Base-by-base conservation (phyloP, 2,888 invertebrate species). In the Lasioglossum figueresi region DNA sequence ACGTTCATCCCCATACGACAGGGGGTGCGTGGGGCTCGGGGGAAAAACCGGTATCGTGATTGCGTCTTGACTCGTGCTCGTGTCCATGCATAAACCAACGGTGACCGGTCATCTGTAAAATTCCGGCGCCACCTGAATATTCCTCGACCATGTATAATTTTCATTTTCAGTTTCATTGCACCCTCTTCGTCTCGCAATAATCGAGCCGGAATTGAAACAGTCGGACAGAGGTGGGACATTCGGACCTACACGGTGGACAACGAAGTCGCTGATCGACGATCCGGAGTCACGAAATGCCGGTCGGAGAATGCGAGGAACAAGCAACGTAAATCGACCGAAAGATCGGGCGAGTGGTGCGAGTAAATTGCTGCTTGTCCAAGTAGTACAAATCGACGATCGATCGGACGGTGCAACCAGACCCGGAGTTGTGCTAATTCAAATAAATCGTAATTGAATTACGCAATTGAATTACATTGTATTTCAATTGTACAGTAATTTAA, bases 51-150 rank as follows among this genome's bases (percentile, higher is more conserved):
- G 48, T 59, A 56, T n/a, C 27, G 12, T 31, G 52, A 76, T 83
- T 73, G 66, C 52, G 48, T 76, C 63, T 63, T 37, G 83, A 14
- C 63, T 63, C 71, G 59, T 19, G 52, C 23, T n/a, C 52, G 52
- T 56, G 52, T 14, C n/a, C 40, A 63, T 82, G 43, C 71, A 52
- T 72, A 66, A 83, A 83, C 72, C 23, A 68, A 37, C 77, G 52
- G 23, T 70, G 52, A 16, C 59, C 77, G 40, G 63, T 76, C 63
- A 34, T 16, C 83, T 34, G 43, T 31, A 63, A 72, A 72, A 76
- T 83, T 76, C 34, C 63, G 12, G 72, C 43, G 1, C 23, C 5
- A 23, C 23, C 31, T 10, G 45, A 48, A 48, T 37, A 72, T 77
- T 71, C 27, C n/a, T 12, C 56, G 37, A 19, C 45, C 27, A 14